phyloP scores from a whole-genome alignment of 2,888 invertebrate species.

The Dione juno region DNA sequence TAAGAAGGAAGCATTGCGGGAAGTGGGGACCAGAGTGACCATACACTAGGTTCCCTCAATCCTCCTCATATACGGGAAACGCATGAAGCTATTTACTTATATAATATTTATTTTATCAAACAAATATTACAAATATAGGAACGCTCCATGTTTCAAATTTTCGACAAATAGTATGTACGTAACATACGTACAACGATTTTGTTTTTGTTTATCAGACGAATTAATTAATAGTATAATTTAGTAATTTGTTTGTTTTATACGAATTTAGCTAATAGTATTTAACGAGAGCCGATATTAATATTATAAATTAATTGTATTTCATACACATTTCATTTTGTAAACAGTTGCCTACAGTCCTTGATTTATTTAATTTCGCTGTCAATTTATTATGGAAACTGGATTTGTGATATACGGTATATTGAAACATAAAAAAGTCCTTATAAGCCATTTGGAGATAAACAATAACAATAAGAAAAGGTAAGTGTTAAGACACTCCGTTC shows the following conservation, averaged over 20 bases:
- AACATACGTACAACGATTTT: neutral
- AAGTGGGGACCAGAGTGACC: no score
- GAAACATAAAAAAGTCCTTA: no score
- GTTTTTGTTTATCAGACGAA: conserved; percentile 24
- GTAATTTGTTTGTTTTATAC: conserved; percentile 38
- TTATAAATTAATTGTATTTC: conserved; percentile 30
- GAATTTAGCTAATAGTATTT: conserved; percentile 30
- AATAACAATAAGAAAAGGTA: no score
- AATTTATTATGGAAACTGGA: neutral
- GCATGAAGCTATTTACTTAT: no score
- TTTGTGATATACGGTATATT: no score
- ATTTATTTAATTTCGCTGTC: conserved; percentile 14
- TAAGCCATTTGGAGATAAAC: no score
- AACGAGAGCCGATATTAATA: conserved; percentile 29
- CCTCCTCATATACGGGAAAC: no score
- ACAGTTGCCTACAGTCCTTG: conserved; percentile 4
- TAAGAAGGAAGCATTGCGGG: no score
- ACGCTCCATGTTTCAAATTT: neutral
- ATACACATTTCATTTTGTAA: conserved; percentile 8
- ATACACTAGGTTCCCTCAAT: no score
- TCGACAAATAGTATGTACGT: neutral
- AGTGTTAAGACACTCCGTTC: neutral
- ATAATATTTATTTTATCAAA: no score
- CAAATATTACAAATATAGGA: neutral
- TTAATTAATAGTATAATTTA: conserved; percentile 38